Evolutionary conservation across 2,113 vertebrate species (phyloP), one percentile per base, ranked within the genome.

Genomic region (Paracanthobrama guichenoti): DNA sequence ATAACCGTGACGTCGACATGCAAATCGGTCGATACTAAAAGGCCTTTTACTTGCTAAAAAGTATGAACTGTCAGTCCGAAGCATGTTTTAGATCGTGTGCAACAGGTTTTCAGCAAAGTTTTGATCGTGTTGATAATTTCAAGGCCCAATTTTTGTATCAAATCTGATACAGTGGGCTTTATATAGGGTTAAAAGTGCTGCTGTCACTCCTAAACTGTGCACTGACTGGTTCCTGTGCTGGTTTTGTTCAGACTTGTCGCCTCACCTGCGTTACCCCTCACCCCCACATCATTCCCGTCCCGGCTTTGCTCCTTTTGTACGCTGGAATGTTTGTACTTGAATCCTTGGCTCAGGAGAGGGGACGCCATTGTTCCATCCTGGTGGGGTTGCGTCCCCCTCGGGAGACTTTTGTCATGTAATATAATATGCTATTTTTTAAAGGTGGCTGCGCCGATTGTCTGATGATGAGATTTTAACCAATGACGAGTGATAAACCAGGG

Each of bases 271-370:
- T 42, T 64, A 42, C 77, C 53, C 83, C 14, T 46, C 12, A 1
- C 18, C 50, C 77, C 14, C 57, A 44, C 22, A 31, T 39, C 24
- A 11, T 46, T 4, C 77, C 67, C 60, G 24, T 77, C 42, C 53
- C 62, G 20, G n/a, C 78, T 80, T 66, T 75, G 16, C 35, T 18
- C 26, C 66, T 60, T 89, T 89, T 90, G 86, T 90, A 66, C 85
- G 48, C 73, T 87, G 90, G 88, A 93, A 92, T 91, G 92, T 84
- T 82, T 88, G 72, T 80, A 50, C 62, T 91, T 87, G 74, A 80
- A 79, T 90, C 88, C 76, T 87, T 74, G 78, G 66, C 78, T 84
- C 81, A 42, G 22, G 55, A 64, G 71, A 69, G 59, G 53, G 48
- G 35, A 20, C 35, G 48, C 31, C 55, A 55, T 82, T 82, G 57